Evolutionary conservation across 1,140 invertebrate genomes (phyloP).

Genomic region (Drosophila tropicalis): DNA sequence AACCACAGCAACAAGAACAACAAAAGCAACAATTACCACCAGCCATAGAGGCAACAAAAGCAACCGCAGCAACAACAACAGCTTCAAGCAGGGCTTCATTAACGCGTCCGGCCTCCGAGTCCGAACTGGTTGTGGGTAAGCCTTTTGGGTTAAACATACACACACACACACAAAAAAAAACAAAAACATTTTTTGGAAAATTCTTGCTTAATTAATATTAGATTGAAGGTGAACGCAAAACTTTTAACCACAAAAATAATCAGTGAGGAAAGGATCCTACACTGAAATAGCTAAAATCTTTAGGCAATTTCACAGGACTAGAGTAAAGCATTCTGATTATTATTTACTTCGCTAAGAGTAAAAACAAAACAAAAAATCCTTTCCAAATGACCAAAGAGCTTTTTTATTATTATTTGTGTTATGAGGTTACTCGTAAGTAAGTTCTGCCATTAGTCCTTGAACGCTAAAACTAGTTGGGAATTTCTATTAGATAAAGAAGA

Average conservation of each 20-base stretch:
- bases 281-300: no score
- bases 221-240: not conserved
- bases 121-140: slow-evolving; percentile 73
- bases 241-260: not conserved
- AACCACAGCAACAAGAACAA: slow-evolving; percentile 22
- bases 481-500: no score
- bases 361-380: no score
- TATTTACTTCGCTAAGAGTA: no score
- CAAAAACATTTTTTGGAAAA: not conserved
- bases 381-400: no score
- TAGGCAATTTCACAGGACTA: no score
- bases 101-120: slow-evolving; percentile 76
- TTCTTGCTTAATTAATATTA: not conserved
- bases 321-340: no score
- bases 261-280: not conserved
- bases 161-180: not conserved
- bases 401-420: no score
- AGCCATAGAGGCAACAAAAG: slow-evolving; percentile 8
- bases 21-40: not conserved
- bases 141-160: slow-evolving; percentile 7
- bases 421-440: no score
- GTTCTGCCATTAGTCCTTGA: no score
- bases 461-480: no score
- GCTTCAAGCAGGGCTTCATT: slow-evolving; percentile 65
- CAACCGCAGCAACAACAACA: slow-evolving; percentile 26